phyloP scores from a whole-genome alignment of 2,113 vertebrate species.

The Muntiacus reevesi region DNA sequence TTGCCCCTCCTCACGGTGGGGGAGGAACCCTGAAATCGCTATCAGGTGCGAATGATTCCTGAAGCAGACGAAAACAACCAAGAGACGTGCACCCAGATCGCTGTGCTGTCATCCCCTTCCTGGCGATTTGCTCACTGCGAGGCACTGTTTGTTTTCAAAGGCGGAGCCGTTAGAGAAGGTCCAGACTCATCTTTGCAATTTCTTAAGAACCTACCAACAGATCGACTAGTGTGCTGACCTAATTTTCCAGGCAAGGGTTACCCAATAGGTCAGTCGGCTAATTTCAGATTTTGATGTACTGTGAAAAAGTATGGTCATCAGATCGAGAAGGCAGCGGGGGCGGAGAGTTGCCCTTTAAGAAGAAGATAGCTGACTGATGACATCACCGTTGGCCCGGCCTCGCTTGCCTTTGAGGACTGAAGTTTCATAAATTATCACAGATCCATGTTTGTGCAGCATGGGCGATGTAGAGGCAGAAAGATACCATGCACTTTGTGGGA shows the following conservation, averaged over 20 bases:
- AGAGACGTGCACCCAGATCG: background rate
- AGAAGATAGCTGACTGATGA: conserved; percentile 41
- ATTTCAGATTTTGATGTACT: conserved; percentile 45
- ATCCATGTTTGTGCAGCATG: conserved; percentile 38
- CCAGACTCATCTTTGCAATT: background rate
- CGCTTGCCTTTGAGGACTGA: background rate
- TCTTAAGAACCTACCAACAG: conserved; percentile 41
- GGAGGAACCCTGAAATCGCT: background rate
- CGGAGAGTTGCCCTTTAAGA: conserved; percentile 15
- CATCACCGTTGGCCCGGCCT: conserved; percentile 15
- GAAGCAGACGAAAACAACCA: conserved; percentile 36
- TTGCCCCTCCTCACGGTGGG: background rate
- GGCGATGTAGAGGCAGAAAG: background rate
- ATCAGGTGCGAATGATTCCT: conserved; percentile 58
- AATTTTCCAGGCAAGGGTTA: conserved; percentile 53
- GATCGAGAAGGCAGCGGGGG: background rate
- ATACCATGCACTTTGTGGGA: background rate
- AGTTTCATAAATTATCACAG: conserved; percentile 56
- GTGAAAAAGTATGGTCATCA: conserved; percentile 20
- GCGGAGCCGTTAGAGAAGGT: background rate
- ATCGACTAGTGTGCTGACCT: conserved; percentile 31
- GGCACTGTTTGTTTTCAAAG: conserved; percentile 50
- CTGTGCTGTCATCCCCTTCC: conserved; percentile 25
- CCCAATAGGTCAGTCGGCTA: conserved; percentile 49
- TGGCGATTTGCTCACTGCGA: conserved; percentile 12